These are phyloP conservation scores for Artibeus jamaicensis DNA, from an alignment of 2,797 vertebrate species.

Conservation along the genomic window DNA sequence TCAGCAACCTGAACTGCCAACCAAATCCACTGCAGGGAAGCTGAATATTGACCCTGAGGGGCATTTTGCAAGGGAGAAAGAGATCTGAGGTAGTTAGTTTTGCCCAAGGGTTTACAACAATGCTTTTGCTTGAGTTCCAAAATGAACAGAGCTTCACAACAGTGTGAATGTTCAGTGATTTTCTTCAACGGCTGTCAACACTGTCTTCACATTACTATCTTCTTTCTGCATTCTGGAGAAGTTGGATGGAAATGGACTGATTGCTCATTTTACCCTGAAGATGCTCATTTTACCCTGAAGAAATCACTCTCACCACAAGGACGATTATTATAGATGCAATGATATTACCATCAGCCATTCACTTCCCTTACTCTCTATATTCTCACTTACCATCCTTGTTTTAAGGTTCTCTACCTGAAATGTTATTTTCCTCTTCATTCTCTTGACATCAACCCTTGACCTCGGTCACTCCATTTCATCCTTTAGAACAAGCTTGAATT, in stretches of 20 bases:
- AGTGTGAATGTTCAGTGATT: background rate
- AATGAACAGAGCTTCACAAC: constrained; percentile 45
- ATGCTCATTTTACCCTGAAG: background rate
- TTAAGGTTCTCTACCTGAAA: background rate
- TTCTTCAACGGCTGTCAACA: constrained; percentile 11
- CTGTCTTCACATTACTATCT: background rate
- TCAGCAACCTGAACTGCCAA: background rate
- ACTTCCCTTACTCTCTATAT: background rate
- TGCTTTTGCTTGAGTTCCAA: constrained; percentile 37
- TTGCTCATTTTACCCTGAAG: background rate
- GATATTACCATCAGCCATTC: background rate
- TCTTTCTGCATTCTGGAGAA: background rate
- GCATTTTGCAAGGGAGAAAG: constrained; percentile 29
- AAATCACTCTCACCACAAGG: background rate
- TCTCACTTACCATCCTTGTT: background rate
- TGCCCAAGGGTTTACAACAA: background rate
- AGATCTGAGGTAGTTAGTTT: constrained; percentile 32
- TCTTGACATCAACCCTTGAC: background rate
- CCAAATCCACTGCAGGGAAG: background rate
- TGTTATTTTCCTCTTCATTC: background rate
- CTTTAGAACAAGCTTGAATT: background rate
- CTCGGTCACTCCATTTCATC: background rate
- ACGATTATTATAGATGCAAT: background rate
- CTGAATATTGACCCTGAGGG: background rate
- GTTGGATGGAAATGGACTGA: background rate